Base-by-base conservation (phyloP, 2,888 invertebrate genomes). In the Formica aserva region DNA sequence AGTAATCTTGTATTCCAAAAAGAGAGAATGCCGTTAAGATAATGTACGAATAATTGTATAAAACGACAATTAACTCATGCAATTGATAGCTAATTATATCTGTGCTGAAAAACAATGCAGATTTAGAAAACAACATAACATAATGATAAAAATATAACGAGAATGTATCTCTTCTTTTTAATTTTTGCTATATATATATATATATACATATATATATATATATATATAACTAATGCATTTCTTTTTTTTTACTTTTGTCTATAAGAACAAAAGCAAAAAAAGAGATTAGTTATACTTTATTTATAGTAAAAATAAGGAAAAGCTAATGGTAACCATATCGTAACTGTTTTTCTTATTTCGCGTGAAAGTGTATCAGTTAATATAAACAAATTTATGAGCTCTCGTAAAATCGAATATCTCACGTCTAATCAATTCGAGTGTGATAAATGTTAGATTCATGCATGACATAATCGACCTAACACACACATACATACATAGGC, bases 1-100 rank as follows among this genome's bases (percentile, higher is more conserved):
- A 62, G 26, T 41, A 77, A 67, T 63, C 76, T 48, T 9, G 45
- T 18, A 3, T 62, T 35, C 32, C 18, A 78, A 78, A 78, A 78
- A 26, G 18, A 26, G 45, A 60, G 18, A 35, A 45, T 13, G 26
- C 4, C 15, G 32, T 60, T 32, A 13, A 38, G 69, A 77, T 69
- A 57, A 78, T 57, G 18, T 32, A 52, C 22, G 38, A 13, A 32
- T 8, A 35, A 3, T 57, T 32, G 29, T 3, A 71, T 18, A 18
- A 77, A 55, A 29, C 41, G 32, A 71, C 48, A 71, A 57, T 76
- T 65, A 52, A 48, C 22, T 8, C 74, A 13, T n/a, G 11, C 29
- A 29, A 45, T 22, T 29, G 22, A 35, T 29, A 32, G 22, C 48
- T 38, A 32, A 8, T 18, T 63, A 9, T 38, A 52, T 52, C n/a